Evolutionary conservation across 2,888 invertebrate species (phyloP), one percentile per base, ranked within the genome.

Genomic region (Mythimna loreyi): DNA sequence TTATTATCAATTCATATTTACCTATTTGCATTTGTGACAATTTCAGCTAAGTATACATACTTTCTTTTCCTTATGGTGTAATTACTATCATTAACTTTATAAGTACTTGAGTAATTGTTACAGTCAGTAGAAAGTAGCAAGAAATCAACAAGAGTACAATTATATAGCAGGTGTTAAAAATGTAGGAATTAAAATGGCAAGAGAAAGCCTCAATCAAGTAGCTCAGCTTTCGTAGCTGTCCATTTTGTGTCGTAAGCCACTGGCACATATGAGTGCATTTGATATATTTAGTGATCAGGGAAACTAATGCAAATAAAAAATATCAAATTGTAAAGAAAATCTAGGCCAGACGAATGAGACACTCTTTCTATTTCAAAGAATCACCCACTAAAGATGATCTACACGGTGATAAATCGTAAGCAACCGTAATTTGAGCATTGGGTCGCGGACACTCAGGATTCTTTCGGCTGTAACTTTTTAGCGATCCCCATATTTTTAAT

Each of bases 1-100:
- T 23, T 69, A 76, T 33, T 56, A 72, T 72, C 59, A 23, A 53
- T 25, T 28, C 19, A 47, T 30, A n/a, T 36, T 21, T 71, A 66
- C 23, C 40, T 16, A 43, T 58, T 53, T 47, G 11, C 68, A 58
- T 72, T 13, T 19, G 57, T 58, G 30, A 57, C 45, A 57, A 40
- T 58, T 75, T 58, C 52, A 76, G 47, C 40, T 53, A 40, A 33
- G 19, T 28, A 16, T 53, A 40, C 33, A 52, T 13, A 45, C 25
- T 5, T 30, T 21, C 23, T 40, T 13, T 13, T 6, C 16, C 19
- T 3, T 49, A 30, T 21, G 8, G 13, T 11, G 21, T 75, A 45
- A 43, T 23, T 9, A 50, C 30, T 52, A 52, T 36, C 33, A 33
- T 50, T 61, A 60, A 36, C n/a, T 53, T 63, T 55, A 21, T 55